Conservation (phyloP, 2,888 invertebrate species). For the Chymomyza procnemis region DNA sequence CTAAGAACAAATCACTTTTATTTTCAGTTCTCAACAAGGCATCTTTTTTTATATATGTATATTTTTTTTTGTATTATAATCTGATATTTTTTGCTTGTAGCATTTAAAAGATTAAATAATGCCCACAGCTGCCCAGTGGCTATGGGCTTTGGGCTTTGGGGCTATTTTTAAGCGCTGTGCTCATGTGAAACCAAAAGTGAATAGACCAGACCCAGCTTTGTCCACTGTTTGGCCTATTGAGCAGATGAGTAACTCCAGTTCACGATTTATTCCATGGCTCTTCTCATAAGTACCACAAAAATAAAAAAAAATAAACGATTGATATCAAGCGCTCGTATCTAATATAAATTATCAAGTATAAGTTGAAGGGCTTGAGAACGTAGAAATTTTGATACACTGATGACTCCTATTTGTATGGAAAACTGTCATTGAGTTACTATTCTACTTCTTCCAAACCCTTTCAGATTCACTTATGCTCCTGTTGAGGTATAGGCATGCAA, state of each 20-base stretch:
- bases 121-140: conserved; percentile 23
- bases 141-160: conserved; percentile 12
- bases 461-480: too few relatives aligned
- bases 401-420: not conserved
- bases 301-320: conserved; percentile 53
- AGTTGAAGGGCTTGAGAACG: not conserved
- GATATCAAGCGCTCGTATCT: conserved; percentile 49
- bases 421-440: too few relatives aligned
- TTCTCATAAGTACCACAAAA: conserved; percentile 39
- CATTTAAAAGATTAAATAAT: conserved; percentile 41
- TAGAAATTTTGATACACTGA: conserved; percentile 17
- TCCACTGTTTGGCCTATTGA: conserved; percentile 43
- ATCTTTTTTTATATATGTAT: conserved; percentile 13
- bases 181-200: conserved; percentile 56
- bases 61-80: not conserved
- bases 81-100: not conserved
- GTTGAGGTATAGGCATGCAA: too few relatives aligned
- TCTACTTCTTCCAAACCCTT: too few relatives aligned
- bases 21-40: conserved; percentile 47
- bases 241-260: not conserved
- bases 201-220: conserved; percentile 30
- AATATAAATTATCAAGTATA: conserved; percentile 31
- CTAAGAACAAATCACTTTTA: conserved; percentile 64
- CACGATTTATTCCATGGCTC: not conserved
- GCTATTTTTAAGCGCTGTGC: conserved; percentile 46